Base-by-base conservation (phyloP, 2,888 invertebrate species). In the Lepeophtheirus nordmannii region DNA sequence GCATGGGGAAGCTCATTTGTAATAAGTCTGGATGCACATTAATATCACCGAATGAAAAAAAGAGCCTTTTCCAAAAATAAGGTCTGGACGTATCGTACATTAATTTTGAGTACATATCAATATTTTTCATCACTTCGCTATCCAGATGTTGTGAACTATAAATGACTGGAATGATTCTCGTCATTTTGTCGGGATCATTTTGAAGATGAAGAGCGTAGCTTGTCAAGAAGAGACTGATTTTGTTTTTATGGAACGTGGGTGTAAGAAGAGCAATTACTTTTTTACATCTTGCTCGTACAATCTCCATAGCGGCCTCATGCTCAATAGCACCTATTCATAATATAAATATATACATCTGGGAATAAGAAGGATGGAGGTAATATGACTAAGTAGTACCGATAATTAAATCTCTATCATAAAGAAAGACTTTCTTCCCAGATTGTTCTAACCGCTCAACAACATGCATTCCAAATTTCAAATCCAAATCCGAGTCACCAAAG, bases 101-200 rank as follows among this genome's bases (percentile, higher is more conserved):
- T 5, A 46, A 17, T 8, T 46, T 46, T 14, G 53, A 46, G 53
- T 46, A 46, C 53, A 46, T 46, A 8, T 14, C 53, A 46, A 46
- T 46, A 17, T 46, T 46, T 46, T 46, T 46, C 53, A 46, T 46
- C n/a, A 46, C 53, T 46, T 46, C 53, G 8, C 53, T 46, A 3
- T 46, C 53, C n/a, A 46, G 53, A 17, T 46, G 17, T n/a, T 46
- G 14, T 14, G 53, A 46, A 17, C 53, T 46, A 17, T 46, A 46
- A 5, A 46, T 46, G 17, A 46, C 53, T 3, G 53, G 53, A 46
- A 46, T 46, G 8, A 46, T 46, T 17, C 53, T 2, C 17, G 53
- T 46, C 53, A 46, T 46, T 46, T 46, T 46, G n/a, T 46, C 53
- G 5, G 53, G 17, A n/a, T 46, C 53, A 46, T 46, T 46, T 46